phyloP scores from a whole-genome alignment of 1,140 invertebrate species.

The Drosophila santomea region DNA sequence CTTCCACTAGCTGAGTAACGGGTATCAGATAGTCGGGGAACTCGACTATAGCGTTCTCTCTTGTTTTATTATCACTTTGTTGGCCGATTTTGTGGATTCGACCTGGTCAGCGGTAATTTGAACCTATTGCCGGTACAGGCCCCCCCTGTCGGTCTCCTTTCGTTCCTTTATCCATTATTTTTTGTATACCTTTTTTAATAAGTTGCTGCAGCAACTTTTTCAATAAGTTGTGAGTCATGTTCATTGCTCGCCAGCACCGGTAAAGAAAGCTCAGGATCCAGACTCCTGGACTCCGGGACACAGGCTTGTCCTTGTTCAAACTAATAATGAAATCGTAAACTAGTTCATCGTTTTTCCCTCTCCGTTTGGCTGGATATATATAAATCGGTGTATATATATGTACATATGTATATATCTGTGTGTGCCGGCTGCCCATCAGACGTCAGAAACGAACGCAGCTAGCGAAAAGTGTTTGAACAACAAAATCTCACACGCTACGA shows the following conservation, averaged over 20 bases:
- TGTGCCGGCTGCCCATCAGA: conserved; percentile 56
- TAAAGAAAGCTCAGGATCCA: conserved; percentile 8
- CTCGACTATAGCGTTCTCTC: too few species aligned
- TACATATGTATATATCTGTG: conserved; percentile 2
- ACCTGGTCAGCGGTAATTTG: conserved; percentile 31
- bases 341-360: conserved; percentile 70
- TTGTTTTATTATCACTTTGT: conserved; percentile 21
- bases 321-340: conserved; percentile 83
- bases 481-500: conserved; percentile 80
- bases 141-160: not conserved
- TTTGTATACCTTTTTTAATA: conserved; percentile 40
- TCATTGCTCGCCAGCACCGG: conserved; percentile 10
- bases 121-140: conserved; percentile 22
- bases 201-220: conserved; percentile 67
- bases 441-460: conserved; percentile 57
- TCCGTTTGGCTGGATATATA: conserved; percentile 13
- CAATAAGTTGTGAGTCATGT: conserved; percentile 73
- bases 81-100: not conserved
- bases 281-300: conserved; percentile 4
- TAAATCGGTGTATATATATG: not conserved
- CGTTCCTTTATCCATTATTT: not conserved
- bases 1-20: too few species aligned
- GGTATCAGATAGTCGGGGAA: too few species aligned
- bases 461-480: conserved; percentile 81
- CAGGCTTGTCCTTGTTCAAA: conserved; percentile 69